These are phyloP conservation scores for Sepiola atlantica DNA, from an alignment of 2,888 invertebrate genomes.

Conservation along the genomic window DNA sequence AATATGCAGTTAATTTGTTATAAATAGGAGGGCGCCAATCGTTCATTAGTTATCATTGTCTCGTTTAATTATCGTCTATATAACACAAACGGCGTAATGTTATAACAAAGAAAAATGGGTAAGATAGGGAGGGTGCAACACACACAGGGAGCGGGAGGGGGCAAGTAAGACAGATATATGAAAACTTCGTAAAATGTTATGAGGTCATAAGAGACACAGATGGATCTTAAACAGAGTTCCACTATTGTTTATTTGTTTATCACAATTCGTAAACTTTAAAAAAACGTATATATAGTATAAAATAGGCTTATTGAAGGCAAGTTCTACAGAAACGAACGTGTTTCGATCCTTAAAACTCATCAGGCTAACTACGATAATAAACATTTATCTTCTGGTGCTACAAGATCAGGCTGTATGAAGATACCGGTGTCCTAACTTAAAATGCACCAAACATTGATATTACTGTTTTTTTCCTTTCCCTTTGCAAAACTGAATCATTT, in stretches of 20 bases:
- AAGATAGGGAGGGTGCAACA: not conserved
- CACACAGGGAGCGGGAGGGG: too few relatives aligned
- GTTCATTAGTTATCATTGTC: not conserved
- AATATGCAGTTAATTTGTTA: not conserved
- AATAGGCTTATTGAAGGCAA: too few relatives aligned
- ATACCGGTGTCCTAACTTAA: too few relatives aligned
- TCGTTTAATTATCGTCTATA: not conserved
- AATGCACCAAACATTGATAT: too few relatives aligned
- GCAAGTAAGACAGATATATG: not conserved
- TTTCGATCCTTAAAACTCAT: too few relatives aligned
- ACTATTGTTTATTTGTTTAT: not conserved
- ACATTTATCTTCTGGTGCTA: too few relatives aligned
- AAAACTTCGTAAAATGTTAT: not conserved
- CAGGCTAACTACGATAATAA: too few relatives aligned
- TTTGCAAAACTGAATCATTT: too few relatives aligned
- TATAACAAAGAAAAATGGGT: not conserved
- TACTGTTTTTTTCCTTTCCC: too few relatives aligned
- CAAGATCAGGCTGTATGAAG: too few relatives aligned
- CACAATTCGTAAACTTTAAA: not conserved
- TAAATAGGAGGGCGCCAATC: not conserved
- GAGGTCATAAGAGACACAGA: not conserved
- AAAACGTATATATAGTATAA: not conserved
- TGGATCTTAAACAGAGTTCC: not conserved
- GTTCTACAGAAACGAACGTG: too few relatives aligned
- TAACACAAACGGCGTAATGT: not conserved